A percentile compares a stretch with the other conserved stretches of the same genome.
These are phyloP conservation scores for Caenorhabditis afra DNA, from an alignment of 2,888 invertebrate genomes.

Conservation along the genomic window DNA sequence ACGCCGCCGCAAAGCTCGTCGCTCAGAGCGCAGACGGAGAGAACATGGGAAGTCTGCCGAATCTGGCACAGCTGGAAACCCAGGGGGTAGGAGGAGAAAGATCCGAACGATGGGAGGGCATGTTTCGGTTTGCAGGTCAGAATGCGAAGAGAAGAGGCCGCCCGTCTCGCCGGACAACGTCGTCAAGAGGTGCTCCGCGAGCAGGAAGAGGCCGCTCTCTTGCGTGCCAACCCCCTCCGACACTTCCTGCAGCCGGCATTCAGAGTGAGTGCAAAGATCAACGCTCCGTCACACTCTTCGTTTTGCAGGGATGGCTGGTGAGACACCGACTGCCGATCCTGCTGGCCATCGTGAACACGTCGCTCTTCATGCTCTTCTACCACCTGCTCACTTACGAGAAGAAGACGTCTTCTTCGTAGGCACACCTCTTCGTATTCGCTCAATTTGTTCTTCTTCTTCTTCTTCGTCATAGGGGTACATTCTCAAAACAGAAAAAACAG, in stretches of 20 bases:
- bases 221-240: constrained; percentile 93
- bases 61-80: constrained; percentile 85
- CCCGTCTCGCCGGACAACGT: constrained; percentile 92
- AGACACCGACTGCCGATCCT: constrained; percentile 77
- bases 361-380: constrained; percentile 78
- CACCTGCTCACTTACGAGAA: constrained; percentile 79
- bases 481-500: neutral
- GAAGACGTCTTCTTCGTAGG: constrained; percentile 55
- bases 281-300: too few species aligned
- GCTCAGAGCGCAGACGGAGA: constrained; percentile 44
- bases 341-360: constrained; percentile 75
- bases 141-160: constrained; percentile 85
- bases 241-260: constrained; percentile 97
- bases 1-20: constrained; percentile 29
- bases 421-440: neutral
- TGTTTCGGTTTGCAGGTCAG: constrained; percentile 46
- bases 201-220: constrained; percentile 91
- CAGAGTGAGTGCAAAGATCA: constrained; percentile 86
- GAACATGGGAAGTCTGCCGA: constrained; percentile 91
- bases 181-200: constrained; percentile 93
- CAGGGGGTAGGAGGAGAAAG: constrained; percentile 83
- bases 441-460: constrained; percentile 1
- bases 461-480: constrained; percentile 39
- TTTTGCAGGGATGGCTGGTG: constrained; percentile 76
- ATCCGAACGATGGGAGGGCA: neutral